phyloP scores from a whole-genome alignment of 2,797 vertebrate species.

The Anomalospiza imberbis region DNA sequence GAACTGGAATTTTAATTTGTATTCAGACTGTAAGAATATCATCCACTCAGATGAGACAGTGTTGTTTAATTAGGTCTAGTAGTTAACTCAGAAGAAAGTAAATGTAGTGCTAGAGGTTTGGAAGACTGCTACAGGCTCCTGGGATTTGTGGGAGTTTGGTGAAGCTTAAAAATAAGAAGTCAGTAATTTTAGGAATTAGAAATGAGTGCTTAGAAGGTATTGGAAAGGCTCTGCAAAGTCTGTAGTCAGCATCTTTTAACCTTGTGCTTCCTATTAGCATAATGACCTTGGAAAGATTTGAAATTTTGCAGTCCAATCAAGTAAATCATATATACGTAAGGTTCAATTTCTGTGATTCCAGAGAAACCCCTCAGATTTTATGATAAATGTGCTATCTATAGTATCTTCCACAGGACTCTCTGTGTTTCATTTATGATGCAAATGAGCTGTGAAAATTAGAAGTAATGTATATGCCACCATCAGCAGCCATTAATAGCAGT shows the following conservation, averaged over 20 bases:
- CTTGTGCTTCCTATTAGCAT: slow-evolving; percentile 41
- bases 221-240: slow-evolving; percentile 4
- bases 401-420: not conserved
- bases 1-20: slow-evolving; percentile 72
- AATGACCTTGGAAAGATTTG: slow-evolving; percentile 62
- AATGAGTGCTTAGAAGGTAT: slow-evolving; percentile 45
- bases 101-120: slow-evolving; percentile 49
- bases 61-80: slow-evolving; percentile 80
- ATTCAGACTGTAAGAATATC: slow-evolving; percentile 73
- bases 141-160: slow-evolving; percentile 66
- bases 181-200: slow-evolving; percentile 50
- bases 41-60: slow-evolving; percentile 67
- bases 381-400: not conserved
- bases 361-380: slow-evolving; percentile 14
- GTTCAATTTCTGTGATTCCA: slow-evolving; percentile 30
- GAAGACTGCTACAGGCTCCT: slow-evolving; percentile 42
- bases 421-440: slow-evolving; percentile 36
- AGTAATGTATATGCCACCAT: not conserved
- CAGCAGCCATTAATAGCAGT: slow-evolving; percentile 25
- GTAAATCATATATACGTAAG: slow-evolving; percentile 4
- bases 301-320: slow-evolving; percentile 40
- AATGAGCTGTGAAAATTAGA: slow-evolving; percentile 27
- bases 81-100: slow-evolving; percentile 75
- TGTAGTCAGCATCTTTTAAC: slow-evolving; percentile 28
- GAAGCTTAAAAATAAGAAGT: slow-evolving; percentile 62